Evolutionary conservation across 2,113 vertebrate species (phyloP).

Genomic region (human): DNA sequence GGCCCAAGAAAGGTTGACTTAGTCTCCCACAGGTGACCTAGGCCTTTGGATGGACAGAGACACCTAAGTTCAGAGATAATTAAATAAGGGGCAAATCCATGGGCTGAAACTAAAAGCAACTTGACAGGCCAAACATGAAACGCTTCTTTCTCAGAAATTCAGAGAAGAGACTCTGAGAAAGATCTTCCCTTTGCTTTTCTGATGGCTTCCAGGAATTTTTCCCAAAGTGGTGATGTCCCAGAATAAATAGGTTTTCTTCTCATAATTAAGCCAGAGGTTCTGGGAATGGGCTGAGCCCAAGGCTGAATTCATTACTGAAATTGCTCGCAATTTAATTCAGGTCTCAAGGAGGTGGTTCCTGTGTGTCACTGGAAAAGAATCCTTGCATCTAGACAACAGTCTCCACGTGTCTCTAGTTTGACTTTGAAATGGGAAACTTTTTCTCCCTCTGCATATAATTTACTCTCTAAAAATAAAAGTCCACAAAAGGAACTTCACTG

Average conservation of each 20-base stretch:
- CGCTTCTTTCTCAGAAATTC: conserved; percentile 76
- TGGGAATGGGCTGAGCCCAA: conserved; percentile 70
- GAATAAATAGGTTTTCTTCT: conserved; percentile 78
- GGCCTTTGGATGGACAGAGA: neutral
- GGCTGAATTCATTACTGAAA: conserved; percentile 74
- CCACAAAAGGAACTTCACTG: neutral
- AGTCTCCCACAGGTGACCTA: neutral
- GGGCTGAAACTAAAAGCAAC: conserved; percentile 57
- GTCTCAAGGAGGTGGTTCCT: conserved; percentile 58
- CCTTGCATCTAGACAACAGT: conserved; percentile 62
- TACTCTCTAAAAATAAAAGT: conserved; percentile 54
- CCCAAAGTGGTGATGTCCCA: conserved; percentile 70
- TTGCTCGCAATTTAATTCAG: conserved; percentile 66
- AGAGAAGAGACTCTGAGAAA: conserved; percentile 66
- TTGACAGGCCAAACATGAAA: conserved; percentile 49
- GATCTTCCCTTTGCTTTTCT: conserved; percentile 65
- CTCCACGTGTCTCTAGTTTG: conserved; percentile 36
- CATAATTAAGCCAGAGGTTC: conserved; percentile 75
- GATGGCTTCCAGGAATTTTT: conserved; percentile 77
- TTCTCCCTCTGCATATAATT: conserved; percentile 38
- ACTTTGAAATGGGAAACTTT: conserved; percentile 35
- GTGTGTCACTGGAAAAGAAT: conserved; percentile 58
- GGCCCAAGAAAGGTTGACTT: neutral
- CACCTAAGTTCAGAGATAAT: conserved; percentile 44
- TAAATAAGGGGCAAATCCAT: neutral